Evolutionary conservation across 2,113 vertebrate species (phyloP), one percentile per base, ranked within the genome.

Genomic region (Eira barbara): DNA sequence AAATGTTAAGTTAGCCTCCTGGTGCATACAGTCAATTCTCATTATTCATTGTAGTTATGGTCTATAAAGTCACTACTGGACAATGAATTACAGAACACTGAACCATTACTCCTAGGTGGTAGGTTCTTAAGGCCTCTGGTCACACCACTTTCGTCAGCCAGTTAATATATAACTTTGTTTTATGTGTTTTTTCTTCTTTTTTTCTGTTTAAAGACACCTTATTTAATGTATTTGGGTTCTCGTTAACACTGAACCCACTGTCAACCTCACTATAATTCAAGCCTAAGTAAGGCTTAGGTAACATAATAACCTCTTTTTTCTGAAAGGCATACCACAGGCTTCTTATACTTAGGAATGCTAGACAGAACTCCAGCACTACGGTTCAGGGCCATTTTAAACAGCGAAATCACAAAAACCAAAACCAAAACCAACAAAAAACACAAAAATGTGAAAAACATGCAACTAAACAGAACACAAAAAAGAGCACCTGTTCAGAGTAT

Each of bases 1-100:
- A 97, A 97, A 81, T 76, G 29, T 85, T 85, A 95, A 96, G 65
- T 80, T 67, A 39, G n/a, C 69, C 67, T 93, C 81, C 83, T 21
- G 65, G 67, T 39, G 34, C 25, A 89, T 34, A 49, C 36, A 71
- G 45, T 57, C 49, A 88, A 21, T 67, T 97, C 83, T 85, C 78
- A 89, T 89, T 78, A 84, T 93, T 69, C 76, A 65, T 6, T 36
- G 42, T 52, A 31, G 29, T 71, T 85, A 81, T 39, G 23, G 17
- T 39, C 36, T 88, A 78, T 34, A 94, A 82, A 67, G 47, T 83
- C 90, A 82, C 52, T 8, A 6, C 34, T 69, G 17, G 85, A 83
- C 39, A 23, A 6, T 57, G 61, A 95, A 80, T 47, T 91, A 74
- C 39, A 59, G 65, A 95, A 80, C 21, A 52, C 3, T 55, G 47